phyloP scores from a whole-genome alignment of 2,113 vertebrate genomes.

The Acanthisitta chloris region DNA sequence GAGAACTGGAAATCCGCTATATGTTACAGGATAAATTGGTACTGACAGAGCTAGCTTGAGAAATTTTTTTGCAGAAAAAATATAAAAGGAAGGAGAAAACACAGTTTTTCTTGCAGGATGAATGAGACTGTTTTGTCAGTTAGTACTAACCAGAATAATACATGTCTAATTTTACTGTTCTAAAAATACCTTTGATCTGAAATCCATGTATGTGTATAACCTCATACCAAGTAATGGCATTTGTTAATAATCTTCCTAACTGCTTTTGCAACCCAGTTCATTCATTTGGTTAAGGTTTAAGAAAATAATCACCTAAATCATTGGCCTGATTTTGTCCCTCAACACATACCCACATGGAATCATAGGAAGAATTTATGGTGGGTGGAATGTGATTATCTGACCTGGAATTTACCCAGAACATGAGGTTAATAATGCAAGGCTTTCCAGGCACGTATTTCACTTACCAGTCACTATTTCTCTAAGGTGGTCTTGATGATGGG shows the following conservation, averaged over 20 bases:
- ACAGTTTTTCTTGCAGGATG: background rate
- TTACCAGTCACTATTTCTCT: background rate
- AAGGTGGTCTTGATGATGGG: background rate
- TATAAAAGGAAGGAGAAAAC: background rate
- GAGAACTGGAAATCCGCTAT: background rate
- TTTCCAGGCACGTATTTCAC: slow-evolving; percentile 25
- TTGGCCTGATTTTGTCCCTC: background rate
- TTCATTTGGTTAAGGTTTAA: background rate
- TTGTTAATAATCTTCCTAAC: background rate
- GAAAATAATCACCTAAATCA: background rate
- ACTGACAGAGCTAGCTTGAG: background rate
- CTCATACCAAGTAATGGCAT: background rate
- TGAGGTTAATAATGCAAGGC: background rate
- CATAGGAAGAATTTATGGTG: background rate
- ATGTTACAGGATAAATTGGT: background rate
- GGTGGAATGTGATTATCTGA: slow-evolving; percentile 11
- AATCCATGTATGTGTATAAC: background rate
- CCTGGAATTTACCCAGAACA: background rate
- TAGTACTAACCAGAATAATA: background rate
- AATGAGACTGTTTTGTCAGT: background rate
- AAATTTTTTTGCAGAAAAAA: background rate
- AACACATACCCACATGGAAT: background rate
- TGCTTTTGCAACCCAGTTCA: background rate
- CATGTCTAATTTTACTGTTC: background rate
- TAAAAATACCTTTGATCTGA: background rate